Evolutionary conservation across 2,888 invertebrate species (phyloP).

Genomic region (Lysandra bellargus): DNA sequence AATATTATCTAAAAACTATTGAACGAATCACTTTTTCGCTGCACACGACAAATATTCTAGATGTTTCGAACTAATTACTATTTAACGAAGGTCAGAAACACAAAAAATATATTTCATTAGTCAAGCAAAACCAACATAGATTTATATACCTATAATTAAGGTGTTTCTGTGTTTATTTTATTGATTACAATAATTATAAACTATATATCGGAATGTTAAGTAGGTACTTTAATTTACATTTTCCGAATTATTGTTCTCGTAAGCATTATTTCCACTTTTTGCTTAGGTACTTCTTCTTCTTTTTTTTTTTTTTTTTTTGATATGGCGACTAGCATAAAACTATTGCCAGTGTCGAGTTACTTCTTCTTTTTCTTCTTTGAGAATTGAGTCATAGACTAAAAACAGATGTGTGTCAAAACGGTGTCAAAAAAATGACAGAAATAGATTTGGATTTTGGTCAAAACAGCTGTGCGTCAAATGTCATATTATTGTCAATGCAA

Average conservation of each 20-base stretch:
- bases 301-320: too few relatives aligned
- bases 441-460: too few relatives aligned
- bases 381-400: not conserved
- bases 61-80: not conserved
- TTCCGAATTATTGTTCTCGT: not conserved
- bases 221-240: not conserved
- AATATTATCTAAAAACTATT: not conserved
- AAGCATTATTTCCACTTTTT: not conserved
- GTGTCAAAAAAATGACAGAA: too few relatives aligned
- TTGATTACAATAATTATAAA: not conserved
- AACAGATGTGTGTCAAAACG: not conserved
- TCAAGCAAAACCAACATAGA: not conserved
- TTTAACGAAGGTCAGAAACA: not conserved
- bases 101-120: not conserved
- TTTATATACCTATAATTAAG: not conserved
- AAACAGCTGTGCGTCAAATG: not conserved
- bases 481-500: constrained; percentile 13
- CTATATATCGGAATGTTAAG: not conserved
- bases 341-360: too few relatives aligned
- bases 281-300: too few relatives aligned
- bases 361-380: not conserved
- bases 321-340: too few relatives aligned
- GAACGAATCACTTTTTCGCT: not conserved
- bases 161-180: not conserved
- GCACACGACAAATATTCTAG: not conserved